A percentile compares a stretch with the other conserved stretches of the same genome.
Conservation (phyloP, 2,797 vertebrate species). For the Helostoma temminkii region DNA sequence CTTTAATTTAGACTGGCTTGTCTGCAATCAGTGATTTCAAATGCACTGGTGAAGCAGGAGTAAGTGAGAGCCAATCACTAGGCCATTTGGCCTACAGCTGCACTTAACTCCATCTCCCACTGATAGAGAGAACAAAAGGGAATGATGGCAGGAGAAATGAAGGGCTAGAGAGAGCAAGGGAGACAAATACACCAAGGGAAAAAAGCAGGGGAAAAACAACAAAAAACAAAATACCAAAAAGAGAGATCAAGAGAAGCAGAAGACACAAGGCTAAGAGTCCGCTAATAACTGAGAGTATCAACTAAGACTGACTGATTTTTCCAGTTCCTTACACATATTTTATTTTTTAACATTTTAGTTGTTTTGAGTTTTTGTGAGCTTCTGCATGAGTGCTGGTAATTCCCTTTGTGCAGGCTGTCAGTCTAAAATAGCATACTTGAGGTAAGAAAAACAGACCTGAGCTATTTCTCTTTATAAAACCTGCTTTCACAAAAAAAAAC, state of each 20-base stretch:
- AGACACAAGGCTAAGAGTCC: constrained; percentile 40
- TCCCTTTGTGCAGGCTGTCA: constrained; percentile 35
- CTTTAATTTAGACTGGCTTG: constrained; percentile 76
- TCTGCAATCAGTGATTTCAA: constrained; percentile 82
- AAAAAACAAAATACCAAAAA: constrained; percentile 48
- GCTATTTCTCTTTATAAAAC: constrained; percentile 38
- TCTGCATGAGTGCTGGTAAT: constrained; percentile 26
- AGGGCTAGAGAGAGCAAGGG: constrained; percentile 65
- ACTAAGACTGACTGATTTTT: constrained; percentile 48
- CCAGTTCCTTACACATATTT: constrained; percentile 31
- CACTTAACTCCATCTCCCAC: constrained; percentile 78
- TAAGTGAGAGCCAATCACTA: constrained; percentile 83
- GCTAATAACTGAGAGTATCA: constrained; percentile 62
- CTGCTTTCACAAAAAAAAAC: constrained; percentile 21
- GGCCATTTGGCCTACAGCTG: constrained; percentile 81
- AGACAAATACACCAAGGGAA: constrained; percentile 50
- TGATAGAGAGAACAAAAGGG: constrained; percentile 76
- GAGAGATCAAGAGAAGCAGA: constrained; percentile 43
- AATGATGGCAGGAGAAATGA: constrained; percentile 62
- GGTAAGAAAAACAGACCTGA: constrained; percentile 18
- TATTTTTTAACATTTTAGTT: constrained; percentile 37
- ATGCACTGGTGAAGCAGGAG: constrained; percentile 74
- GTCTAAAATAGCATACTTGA: constrained; percentile 18
- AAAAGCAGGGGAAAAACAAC: constrained; percentile 32
- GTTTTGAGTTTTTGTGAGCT: constrained; percentile 9